Conservation (phyloP, 2,888 invertebrate species). For the Cheilosia scutellata region DNA sequence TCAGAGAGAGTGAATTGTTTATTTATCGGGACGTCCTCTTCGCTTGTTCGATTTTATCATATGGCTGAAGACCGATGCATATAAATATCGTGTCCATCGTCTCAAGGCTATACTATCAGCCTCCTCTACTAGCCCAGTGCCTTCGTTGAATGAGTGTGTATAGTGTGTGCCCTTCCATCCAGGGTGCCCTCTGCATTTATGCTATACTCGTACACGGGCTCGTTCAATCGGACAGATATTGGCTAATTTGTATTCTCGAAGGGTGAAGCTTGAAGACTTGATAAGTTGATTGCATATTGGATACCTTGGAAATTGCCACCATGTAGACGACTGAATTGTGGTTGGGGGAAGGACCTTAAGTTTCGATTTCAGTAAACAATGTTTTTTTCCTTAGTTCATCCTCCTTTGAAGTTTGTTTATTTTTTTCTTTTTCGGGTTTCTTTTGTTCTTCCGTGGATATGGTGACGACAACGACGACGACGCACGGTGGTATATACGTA, state of each 20-base stretch:
- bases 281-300: conserved; percentile 57
- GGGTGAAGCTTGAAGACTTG: conserved; percentile 38
- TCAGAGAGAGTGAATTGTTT: conserved; percentile 21
- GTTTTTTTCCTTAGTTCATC: neutral
- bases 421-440: neutral
- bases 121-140: conserved; percentile 31
- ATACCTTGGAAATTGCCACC: conserved; percentile 22
- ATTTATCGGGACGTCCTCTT: conserved; percentile 43
- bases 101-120: conserved; percentile 29
- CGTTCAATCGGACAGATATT: conserved; percentile 51
- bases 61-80: conserved; percentile 25
- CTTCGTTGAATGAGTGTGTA: neutral
- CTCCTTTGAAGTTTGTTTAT: neutral
- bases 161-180: conserved; percentile 1
- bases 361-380: conserved; percentile 45
- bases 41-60: conserved; percentile 28
- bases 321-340: neutral
- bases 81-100: conserved; percentile 40
- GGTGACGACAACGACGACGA: neutral
- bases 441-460: conserved; percentile 9
- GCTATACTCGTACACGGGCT: neutral
- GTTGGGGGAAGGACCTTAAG: neutral
- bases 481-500: neutral
- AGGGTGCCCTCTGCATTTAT: neutral
- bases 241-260: conserved; percentile 57